A percentile compares a stretch with the other conserved stretches of the same genome.
These are phyloP conservation scores for Cydia amplana DNA, from an alignment of 1,140 invertebrate genomes.

Conservation along the genomic window DNA sequence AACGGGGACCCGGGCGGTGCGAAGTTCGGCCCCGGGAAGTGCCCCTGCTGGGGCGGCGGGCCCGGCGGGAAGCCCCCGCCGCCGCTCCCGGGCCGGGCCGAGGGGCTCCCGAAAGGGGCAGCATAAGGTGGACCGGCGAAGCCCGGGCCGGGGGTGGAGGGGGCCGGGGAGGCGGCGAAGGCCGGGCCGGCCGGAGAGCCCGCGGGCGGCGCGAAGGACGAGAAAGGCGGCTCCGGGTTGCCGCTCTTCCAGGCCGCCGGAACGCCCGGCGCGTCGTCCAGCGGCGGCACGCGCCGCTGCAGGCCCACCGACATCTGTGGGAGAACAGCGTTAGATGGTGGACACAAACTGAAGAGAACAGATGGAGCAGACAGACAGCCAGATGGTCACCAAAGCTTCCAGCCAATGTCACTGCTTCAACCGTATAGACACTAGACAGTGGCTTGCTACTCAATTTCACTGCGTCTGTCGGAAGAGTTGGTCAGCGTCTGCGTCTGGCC, in stretches of 20 bases:
- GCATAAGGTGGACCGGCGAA: slow-evolving; percentile 64
- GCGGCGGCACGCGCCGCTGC: slow-evolving; percentile 71
- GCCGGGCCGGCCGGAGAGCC: slow-evolving; percentile 69
- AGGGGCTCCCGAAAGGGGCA: slow-evolving; percentile 67
- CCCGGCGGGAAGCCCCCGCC: slow-evolving; percentile 60
- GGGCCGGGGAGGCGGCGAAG: slow-evolving; percentile 69
- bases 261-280: slow-evolving; percentile 68
- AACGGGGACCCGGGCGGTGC: slow-evolving; percentile 70
- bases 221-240: slow-evolving; percentile 62
- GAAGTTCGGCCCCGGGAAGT: slow-evolving; percentile 67
- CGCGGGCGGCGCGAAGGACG: slow-evolving; percentile 69
- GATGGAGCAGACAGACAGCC: too few species aligned
- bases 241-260: slow-evolving; percentile 65
- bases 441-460: too few species aligned
- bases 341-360: too few species aligned
- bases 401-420: too few species aligned
- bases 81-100: slow-evolving; percentile 64
- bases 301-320: slow-evolving; percentile 75
- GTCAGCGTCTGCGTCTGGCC: too few species aligned
- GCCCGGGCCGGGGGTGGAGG: slow-evolving; percentile 66
- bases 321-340: not conserved
- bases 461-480: too few species aligned
- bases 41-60: slow-evolving; percentile 55
- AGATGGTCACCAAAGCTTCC: too few species aligned
- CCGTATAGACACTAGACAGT: too few species aligned